A percentile compares a stretch with the other conserved stretches of the same genome.
phyloP scores from a whole-genome alignment of 2,888 invertebrate species.

The Nasonovia ribisnigri region DNA sequence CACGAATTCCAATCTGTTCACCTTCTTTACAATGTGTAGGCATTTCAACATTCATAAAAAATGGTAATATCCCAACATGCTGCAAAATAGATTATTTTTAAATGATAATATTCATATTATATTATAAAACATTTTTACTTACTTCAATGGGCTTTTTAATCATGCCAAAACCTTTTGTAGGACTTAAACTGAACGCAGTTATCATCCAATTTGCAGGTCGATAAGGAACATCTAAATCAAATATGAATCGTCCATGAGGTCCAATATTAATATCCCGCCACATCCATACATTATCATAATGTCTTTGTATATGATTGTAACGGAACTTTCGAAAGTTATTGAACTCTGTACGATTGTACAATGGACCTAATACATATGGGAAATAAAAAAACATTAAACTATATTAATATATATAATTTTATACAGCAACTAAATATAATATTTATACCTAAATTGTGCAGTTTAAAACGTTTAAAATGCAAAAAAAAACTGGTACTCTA shows the following conservation, averaged over 20 bases:
- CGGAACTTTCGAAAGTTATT: slow-evolving; percentile 83
- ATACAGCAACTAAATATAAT: background rate
- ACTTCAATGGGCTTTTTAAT: slow-evolving; percentile 82
- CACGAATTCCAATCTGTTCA: slow-evolving; percentile 92
- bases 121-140: slow-evolving; percentile 68
- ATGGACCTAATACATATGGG: slow-evolving; percentile 72
- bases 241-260: slow-evolving; percentile 89
- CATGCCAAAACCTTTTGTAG: slow-evolving; percentile 89
- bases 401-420: background rate
- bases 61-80: slow-evolving; percentile 91
- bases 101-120: slow-evolving; percentile 3
- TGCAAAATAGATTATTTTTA: slow-evolving; percentile 70
- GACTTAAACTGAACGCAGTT: slow-evolving; percentile 91
- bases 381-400: background rate
- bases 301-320: slow-evolving; percentile 88
- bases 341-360: slow-evolving; percentile 79
- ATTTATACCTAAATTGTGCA: background rate
- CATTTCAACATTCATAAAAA: slow-evolving; percentile 96
- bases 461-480: background rate
- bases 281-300: slow-evolving; percentile 95
- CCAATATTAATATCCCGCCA: slow-evolving; percentile 96
- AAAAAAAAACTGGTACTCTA: background rate
- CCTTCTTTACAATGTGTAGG: slow-evolving; percentile 87
- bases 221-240: slow-evolving; percentile 86
- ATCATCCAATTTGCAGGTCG: slow-evolving; percentile 93